These are phyloP conservation scores for Cygnus olor DNA, from an alignment of 2,797 vertebrate genomes.

Conservation along the genomic window DNA sequence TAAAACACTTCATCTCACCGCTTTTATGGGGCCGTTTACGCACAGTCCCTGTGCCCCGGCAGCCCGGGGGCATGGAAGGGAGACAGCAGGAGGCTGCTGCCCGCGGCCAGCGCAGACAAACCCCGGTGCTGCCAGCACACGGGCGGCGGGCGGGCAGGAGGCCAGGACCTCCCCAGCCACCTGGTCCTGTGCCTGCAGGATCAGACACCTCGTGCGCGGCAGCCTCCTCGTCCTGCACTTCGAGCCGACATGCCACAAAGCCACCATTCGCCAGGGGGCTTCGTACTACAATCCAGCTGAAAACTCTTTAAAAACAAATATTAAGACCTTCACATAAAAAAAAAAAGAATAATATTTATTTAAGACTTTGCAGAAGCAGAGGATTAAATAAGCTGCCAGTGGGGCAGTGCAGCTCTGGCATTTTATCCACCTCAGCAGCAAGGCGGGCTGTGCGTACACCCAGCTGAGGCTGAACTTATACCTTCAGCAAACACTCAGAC, in stretches of 20 bases:
- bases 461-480: not conserved
- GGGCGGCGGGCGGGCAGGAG: not conserved
- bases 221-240: not conserved
- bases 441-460: not conserved
- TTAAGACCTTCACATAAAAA: not conserved
- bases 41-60: too few species aligned
- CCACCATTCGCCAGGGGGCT: not conserved
- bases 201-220: not conserved
- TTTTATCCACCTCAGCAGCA: not conserved
- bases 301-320: not conserved
- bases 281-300: not conserved
- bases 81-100: not conserved
- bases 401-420: not conserved
- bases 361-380: not conserved
- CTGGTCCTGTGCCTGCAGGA: not conserved
- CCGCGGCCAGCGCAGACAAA: not conserved
- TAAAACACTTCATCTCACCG: not conserved
- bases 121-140: not conserved
- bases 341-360: not conserved
- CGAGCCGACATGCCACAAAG: not conserved
- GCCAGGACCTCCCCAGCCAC: not conserved
- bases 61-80: not conserved
- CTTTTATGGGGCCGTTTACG: too few species aligned
- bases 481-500: not conserved
- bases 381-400: not conserved